Percentiles rank a stretch among this genome's conserved stretches.
These are phyloP conservation scores for Meta bourneti DNA, from an alignment of 2,888 invertebrate genomes.

Conservation along the genomic window DNA sequence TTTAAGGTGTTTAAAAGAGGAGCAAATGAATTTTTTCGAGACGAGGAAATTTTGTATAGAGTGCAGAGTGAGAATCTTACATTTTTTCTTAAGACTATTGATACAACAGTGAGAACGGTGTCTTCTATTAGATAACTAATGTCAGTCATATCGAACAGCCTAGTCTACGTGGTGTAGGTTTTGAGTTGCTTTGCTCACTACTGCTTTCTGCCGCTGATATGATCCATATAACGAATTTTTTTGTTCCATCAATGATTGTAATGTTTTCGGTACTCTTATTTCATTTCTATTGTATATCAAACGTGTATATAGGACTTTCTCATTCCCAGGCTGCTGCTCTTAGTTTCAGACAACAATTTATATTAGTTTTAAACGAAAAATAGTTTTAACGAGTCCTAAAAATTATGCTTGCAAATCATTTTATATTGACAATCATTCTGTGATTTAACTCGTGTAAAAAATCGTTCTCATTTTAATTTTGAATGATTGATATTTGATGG, in stretches of 20 bases:
- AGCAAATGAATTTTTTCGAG: background rate
- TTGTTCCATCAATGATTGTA: background rate
- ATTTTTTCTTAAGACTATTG: too few relatives aligned
- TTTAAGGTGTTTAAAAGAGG: conserved; percentile 15
- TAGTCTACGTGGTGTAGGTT: conserved; percentile 13
- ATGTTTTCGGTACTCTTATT: background rate
- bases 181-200: background rate
- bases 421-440: background rate
- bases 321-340: conserved; percentile 4
- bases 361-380: background rate
- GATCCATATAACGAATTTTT: conserved; percentile 17
- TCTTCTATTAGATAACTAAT: conserved; percentile 35
- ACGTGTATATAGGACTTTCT: conserved; percentile 24
- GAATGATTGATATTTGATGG: background rate
- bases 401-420: background rate
- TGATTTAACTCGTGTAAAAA: background rate
- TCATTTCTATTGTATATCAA: conserved; percentile 30
- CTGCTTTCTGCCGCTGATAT: conserved; percentile 6
- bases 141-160: conserved; percentile 22
- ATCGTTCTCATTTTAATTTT: background rate
- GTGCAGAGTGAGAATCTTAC: background rate
- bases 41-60: conserved; percentile 15
- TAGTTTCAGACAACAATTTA: background rate
- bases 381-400: background rate
- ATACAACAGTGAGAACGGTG: conserved; percentile 53